phyloP scores from a whole-genome alignment of 2,888 invertebrate genomes.

The Pachydiplax longipennis region DNA sequence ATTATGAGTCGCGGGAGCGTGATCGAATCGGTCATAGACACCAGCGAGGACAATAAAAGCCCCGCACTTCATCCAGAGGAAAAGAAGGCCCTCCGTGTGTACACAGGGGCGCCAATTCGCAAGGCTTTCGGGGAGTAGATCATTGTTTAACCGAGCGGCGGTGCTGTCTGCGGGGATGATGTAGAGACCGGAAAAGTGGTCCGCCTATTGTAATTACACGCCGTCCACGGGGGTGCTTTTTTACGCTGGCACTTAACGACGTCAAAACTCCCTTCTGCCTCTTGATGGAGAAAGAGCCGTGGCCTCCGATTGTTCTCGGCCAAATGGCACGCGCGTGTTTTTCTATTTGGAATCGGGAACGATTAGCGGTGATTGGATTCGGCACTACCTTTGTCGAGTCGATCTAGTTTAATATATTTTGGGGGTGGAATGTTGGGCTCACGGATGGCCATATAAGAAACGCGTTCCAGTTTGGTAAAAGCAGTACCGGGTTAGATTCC shows the following conservation, averaged over 20 bases:
- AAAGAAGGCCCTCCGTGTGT: neutral
- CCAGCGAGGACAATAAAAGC: neutral
- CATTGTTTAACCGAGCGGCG: neutral
- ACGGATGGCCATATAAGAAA: too few species aligned
- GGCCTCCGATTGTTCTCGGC: neutral
- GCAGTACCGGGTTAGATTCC: too few species aligned
- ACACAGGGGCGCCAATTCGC: neutral
- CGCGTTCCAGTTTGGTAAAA: too few species aligned
- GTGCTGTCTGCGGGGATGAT: neutral
- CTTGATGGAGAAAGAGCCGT: neutral
- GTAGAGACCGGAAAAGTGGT: neutral
- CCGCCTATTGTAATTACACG: neutral
- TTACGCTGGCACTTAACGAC: neutral
- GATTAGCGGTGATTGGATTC: too few species aligned
- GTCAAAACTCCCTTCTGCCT: neutral
- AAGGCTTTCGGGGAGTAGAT: neutral
- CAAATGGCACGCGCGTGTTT: neutral
- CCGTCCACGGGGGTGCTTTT: neutral
- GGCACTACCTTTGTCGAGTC: too few species aligned
- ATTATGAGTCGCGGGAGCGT: neutral
- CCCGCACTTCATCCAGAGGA: neutral
- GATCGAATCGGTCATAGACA: neutral
- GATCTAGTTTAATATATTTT: too few species aligned
- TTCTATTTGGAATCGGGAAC: too few species aligned
- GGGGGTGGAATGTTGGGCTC: too few species aligned